Evolutionary conservation across 2,113 vertebrate species (phyloP).

Genomic region (Cromileptes altivelis): DNA sequence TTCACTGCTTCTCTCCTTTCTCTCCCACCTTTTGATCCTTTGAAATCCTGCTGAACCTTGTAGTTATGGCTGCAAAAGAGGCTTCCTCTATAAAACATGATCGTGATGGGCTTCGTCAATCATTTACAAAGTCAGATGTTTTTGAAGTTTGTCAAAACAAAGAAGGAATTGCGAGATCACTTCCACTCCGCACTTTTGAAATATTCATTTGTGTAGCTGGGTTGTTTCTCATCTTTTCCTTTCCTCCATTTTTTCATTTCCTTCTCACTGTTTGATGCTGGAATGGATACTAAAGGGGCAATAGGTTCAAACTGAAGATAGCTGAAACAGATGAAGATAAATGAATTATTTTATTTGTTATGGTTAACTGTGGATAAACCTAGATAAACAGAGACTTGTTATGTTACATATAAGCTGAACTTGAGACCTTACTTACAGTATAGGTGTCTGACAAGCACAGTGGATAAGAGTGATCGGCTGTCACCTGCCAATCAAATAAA

Average conservation of each 20-base stretch:
- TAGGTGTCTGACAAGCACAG: neutral
- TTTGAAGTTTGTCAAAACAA: constrained; percentile 45
- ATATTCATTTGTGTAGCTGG: constrained; percentile 18
- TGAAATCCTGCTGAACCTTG: constrained; percentile 9
- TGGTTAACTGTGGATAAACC: too few species aligned
- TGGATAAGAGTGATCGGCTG: neutral
- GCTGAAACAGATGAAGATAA: neutral
- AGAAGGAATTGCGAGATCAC: constrained; percentile 13
- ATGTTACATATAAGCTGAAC: too few species aligned
- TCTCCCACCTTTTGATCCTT: constrained; percentile 6
- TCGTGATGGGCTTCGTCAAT: constrained; percentile 22
- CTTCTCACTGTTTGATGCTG: neutral
- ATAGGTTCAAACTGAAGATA: neutral
- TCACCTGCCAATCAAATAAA: constrained; percentile 34
- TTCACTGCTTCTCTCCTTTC: neutral
- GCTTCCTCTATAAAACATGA: constrained; percentile 31
- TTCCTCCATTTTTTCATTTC: neutral
- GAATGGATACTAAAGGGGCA: neutral
- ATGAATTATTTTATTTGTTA: neutral
- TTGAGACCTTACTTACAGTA: neutral
- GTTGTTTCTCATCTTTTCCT: neutral
- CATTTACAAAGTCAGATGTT: constrained; percentile 43
- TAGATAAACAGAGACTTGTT: too few species aligned
- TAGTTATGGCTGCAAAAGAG: constrained; percentile 1
- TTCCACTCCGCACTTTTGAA: constrained; percentile 10